Percentiles rank a stretch among this genome's conserved stretches.
Conservation (phyloP, 2,888 invertebrate species). For the Andrena bucephala region DNA sequence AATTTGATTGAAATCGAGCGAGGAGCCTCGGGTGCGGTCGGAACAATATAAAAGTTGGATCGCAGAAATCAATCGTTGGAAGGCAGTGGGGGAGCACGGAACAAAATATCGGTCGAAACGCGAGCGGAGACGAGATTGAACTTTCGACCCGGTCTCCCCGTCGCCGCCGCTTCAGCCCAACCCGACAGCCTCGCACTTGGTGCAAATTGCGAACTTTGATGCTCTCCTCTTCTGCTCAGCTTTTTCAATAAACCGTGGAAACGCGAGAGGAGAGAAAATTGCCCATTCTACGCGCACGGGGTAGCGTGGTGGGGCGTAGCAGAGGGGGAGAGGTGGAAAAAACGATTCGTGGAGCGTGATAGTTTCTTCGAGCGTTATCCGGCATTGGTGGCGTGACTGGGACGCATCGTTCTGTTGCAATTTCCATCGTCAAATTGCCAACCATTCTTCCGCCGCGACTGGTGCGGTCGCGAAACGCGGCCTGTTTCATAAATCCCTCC, state of each 20-base stretch:
- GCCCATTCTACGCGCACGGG: slow-evolving; percentile 34
- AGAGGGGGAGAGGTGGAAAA: neutral
- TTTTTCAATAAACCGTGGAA: slow-evolving; percentile 73
- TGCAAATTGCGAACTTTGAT: slow-evolving; percentile 73
- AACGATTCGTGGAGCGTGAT: slow-evolving; percentile 40
- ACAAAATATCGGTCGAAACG: slow-evolving; percentile 69
- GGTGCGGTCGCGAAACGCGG: neutral
- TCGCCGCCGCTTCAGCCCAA: slow-evolving; percentile 52
- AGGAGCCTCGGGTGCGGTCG: slow-evolving; percentile 9
- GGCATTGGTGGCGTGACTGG: slow-evolving; percentile 34
- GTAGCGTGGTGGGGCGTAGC: neutral
- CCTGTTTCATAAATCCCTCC: slow-evolving; percentile 6
- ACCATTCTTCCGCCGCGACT: neutral
- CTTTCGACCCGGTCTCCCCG: slow-evolving; percentile 64
- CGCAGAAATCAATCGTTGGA: slow-evolving; percentile 57
- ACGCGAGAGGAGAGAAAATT: slow-evolving; percentile 66
- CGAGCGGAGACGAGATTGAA: slow-evolving; percentile 70
- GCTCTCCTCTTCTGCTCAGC: slow-evolving; percentile 62
- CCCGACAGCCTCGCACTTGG: slow-evolving; percentile 64
- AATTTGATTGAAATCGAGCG: slow-evolving; percentile 62
- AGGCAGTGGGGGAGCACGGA: slow-evolving; percentile 11
- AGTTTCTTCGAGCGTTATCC: slow-evolving; percentile 54
- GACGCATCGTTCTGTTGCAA: slow-evolving; percentile 5
- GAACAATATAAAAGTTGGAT: slow-evolving; percentile 67
- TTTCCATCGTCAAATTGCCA: slow-evolving; percentile 15